Evolutionary conservation across 2,113 vertebrate species (phyloP).

Genomic region (Chionis minor): DNA sequence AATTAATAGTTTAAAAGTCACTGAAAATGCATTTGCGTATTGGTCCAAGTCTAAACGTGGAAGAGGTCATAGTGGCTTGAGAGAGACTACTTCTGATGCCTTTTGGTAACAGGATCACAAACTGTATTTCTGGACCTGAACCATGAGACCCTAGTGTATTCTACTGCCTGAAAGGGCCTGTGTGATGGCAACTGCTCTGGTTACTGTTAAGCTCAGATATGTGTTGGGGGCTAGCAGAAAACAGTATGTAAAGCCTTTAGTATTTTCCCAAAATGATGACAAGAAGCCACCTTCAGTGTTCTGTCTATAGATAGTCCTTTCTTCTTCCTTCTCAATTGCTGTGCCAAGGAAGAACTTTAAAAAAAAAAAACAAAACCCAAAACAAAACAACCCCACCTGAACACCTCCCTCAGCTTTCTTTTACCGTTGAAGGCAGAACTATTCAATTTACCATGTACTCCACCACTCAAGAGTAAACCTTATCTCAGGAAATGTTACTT

Average conservation of each 20-base stretch:
- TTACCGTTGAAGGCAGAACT: not conserved
- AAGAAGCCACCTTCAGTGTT: not conserved
- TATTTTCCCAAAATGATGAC: not conserved
- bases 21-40: not conserved
- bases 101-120: not conserved
- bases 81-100: not conserved
- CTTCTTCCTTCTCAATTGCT: not conserved
- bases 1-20: not conserved
- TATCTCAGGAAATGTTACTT: not conserved
- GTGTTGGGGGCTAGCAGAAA: not conserved
- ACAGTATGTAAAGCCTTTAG: not conserved
- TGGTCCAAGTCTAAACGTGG: not conserved
- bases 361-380: not conserved
- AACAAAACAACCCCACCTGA: not conserved
- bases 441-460: not conserved
- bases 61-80: not conserved
- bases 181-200: not conserved
- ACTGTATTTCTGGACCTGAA: not conserved
- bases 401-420: not conserved
- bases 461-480: not conserved
- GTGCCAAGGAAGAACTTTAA: not conserved
- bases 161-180: not conserved
- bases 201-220: not conserved
- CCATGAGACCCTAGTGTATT: not conserved
- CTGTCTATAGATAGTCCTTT: not conserved